Evolutionary conservation across 2,797 vertebrate genomes (phyloP), one percentile per base, ranked within the genome.

Genomic region (Thalassophryne amazonica): DNA sequence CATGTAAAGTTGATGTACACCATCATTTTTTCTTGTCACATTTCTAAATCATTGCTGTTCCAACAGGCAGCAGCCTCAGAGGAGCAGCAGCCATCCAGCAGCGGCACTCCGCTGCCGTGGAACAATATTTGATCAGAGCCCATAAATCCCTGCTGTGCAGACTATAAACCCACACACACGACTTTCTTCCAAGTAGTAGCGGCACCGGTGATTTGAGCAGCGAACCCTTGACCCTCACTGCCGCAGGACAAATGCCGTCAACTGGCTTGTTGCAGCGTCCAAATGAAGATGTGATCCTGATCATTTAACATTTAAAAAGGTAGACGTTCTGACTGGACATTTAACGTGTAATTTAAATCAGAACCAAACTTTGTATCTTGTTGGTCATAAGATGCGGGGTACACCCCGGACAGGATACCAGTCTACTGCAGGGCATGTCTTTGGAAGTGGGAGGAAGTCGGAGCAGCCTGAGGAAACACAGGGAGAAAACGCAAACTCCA

Each of bases 241-340:
- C 37, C 28, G 15, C 5, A 4, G 20, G 43, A 17, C 37, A 41
- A 42, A 48, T 30, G 4, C 64, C 58, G 64, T 57, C 64, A 74
- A 31, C 65, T 39, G 49, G 18, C 34, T 36, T 25, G 42, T 42
- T 46, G 55, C 69, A 33, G 12, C 12, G 37, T 53, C 72, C 60
- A 84, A 81, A 87, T 69, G 60, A 35, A 14, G 65, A 79, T 59
- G 75, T 69, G 61, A 76, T 52, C 23, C 20, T 9, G 12, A 64
- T n/a, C 34, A n/a, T n/a, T n/a, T n/a, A n/a, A n/a, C n/a, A n/a
- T n/a, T n/a, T n/a, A n/a, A n/a, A n/a, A n/a, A n/a, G n/a, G n/a
- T n/a, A n/a, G n/a, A n/a, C n/a, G n/a, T n/a, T n/a, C n/a, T n/a
- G n/a, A n/a, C n/a, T n/a, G n/a, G n/a, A n/a, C n/a, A n/a, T n/a